Base-by-base conservation (phyloP, 2,888 invertebrate genomes). In the Agonopterix heracliana region DNA sequence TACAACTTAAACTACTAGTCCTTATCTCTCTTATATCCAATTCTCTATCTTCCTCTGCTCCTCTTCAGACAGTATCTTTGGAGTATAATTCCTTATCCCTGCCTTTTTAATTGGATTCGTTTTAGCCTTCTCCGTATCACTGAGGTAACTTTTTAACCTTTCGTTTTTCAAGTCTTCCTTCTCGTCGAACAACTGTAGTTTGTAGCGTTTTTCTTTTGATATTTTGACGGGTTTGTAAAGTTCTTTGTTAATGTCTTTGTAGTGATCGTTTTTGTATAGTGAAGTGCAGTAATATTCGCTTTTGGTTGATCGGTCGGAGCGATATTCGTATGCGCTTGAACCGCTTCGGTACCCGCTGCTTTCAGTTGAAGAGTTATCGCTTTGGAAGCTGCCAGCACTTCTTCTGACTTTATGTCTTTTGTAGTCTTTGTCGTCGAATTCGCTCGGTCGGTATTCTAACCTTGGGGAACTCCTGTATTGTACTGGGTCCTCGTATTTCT, bases 21-120 rank as follows among this genome's bases (percentile, higher is more conserved):
- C 76, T 76, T 13, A 68, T 51, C 63, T 41, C 75, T 77, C 74
- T 71, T 90, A 93, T 75, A 92, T 92, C 93, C 93, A 93, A 76
- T 90, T 90, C 58, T 92, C 92, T 57, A 91, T 83, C 66, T 87
- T 85, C 55, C 74, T 78, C 61, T 81, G 89, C 49, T 90, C 88
- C 61, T 91, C 90, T 51, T 91, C 90, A 17, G 90, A 88, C 41
- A 93, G 75, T 52, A 92, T 92, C 73, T 93, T 93, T 13, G 93
- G 93, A 13, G 92, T 93, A 59, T 93, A 93, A 72, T 93, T 93
- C 57, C 93, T 88, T 57, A 93, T 92, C 44, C 93, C 91, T 49
- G 83, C 89, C 60, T 86, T 91, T 71, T 89, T 92, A 53, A 78
- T 69, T 53, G 70, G 71, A 9, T 66, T 59, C 52, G 88, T 87